Evolutionary conservation across 1,140 invertebrate species (phyloP), one percentile per base, ranked within the genome.

Genomic region (Bicyclus anynana): DNA sequence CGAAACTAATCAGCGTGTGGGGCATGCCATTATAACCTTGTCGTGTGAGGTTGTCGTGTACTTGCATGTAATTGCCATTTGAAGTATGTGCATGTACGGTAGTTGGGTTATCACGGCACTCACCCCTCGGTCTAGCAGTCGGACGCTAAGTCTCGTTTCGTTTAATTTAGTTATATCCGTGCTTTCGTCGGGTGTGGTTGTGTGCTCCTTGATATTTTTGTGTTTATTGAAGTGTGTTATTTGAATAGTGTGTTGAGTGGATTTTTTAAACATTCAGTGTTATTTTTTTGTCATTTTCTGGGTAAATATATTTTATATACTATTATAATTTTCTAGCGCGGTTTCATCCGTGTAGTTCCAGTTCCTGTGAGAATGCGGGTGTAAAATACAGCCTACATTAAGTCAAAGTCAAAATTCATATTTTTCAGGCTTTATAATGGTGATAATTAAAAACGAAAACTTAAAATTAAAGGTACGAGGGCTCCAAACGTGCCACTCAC

Each of bases 101-200:
- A 60, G 69, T 72, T 58, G 72, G 72, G 46, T 80, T 74, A 68
- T 69, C 72, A 40, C 52, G 57, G 60, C 59, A 51, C 66, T 69
- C 74, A 73, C 79, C 79, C 76, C 74, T 72, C 74, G 35, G 50
- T 53, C 44, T 60, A n/a, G n/a, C n/a, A n/a, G n/a, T n/a, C 62
- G 55, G 59, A 62, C 66, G 67, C 65, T 53, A 50, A 53, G 29
- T 73, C 75, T 76, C 67, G 62, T 69, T 75, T 72, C 80, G 80
- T 82, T 60, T 76, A 65, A 65, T 69, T 75, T 72, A 81, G 80
- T 82, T 60, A 67, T 71, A 72, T 72, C 62, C 72, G 72, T 59
- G 65, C 63, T 66, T 58, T 67, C 55, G 61, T 61, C 55, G 59
- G 46, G 60, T 62, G 56, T 65, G 60, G 69, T 78, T 77, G 81